Evolutionary conservation across 2,888 invertebrate genomes (phyloP).

Genomic region (Apoderus coryli): DNA sequence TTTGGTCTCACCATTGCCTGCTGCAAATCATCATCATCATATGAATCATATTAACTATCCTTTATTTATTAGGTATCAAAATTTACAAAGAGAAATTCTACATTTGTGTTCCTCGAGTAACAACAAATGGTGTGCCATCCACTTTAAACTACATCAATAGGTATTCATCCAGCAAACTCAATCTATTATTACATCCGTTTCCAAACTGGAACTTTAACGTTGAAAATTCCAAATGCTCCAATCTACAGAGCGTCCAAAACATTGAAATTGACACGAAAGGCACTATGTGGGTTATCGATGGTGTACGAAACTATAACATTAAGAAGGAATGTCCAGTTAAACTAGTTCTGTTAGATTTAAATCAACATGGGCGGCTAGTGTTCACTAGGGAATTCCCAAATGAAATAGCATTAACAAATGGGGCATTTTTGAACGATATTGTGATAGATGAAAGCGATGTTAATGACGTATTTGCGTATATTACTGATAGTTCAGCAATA

Average conservation of each 20-base stretch:
- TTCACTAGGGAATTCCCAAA: constrained; percentile 45
- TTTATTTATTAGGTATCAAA: constrained; percentile 47
- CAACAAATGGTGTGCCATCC: constrained; percentile 52
- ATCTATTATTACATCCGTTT: constrained; percentile 46
- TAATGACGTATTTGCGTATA: constrained; percentile 51
- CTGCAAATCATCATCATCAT: too few species aligned
- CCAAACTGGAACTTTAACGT: constrained; percentile 54
- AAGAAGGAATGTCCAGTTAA: constrained; percentile 50
- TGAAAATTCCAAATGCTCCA: constrained; percentile 37
- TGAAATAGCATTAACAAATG: constrained; percentile 39
- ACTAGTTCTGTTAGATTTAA: constrained; percentile 50
- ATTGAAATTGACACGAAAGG: constrained; percentile 59
- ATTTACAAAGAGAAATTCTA: constrained; percentile 50
- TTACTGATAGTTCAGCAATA: constrained; percentile 48
- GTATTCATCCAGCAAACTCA: constrained; percentile 31
- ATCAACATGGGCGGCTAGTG: constrained; percentile 39
- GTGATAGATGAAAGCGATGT: constrained; percentile 54
- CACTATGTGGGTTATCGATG: constrained; percentile 55
- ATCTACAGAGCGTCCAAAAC: constrained; percentile 57
- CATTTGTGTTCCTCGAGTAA: constrained; percentile 50
- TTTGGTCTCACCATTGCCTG: too few species aligned
- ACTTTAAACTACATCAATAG: constrained; percentile 37
- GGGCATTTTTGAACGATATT: constrained; percentile 51
- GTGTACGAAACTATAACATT: constrained; percentile 46
- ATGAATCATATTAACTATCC: too few species aligned